Conservation (phyloP, 1,140 invertebrate species). For the Thaumetopoea pityocampa region DNA sequence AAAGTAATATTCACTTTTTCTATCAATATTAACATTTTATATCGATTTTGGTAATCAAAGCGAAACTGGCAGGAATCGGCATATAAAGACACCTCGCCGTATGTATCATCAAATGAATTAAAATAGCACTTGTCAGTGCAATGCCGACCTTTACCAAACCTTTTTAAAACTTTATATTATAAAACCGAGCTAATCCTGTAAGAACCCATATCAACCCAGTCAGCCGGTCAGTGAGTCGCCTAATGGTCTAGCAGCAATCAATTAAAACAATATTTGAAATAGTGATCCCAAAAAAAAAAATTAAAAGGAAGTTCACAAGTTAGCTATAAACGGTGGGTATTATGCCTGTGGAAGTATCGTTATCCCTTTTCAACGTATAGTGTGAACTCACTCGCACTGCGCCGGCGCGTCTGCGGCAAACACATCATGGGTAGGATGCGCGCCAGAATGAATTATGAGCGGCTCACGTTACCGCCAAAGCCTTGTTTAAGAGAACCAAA, state of each 20-base stretch:
- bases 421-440: conserved; percentile 51
- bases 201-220: conserved; percentile 31
- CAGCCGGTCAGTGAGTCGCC: conserved; percentile 43
- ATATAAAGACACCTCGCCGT: conserved; percentile 36
- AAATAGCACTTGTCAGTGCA: conserved; percentile 32
- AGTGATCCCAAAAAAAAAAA: conserved; percentile 62
- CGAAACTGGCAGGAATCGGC: conserved; percentile 15
- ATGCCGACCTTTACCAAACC: conserved; percentile 25
- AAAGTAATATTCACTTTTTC: conserved; percentile 1
- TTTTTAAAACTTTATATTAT: conserved; percentile 33
- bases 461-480: conserved; percentile 58
- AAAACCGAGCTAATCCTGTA: conserved; percentile 40
- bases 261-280: conserved; percentile 73
- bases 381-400: conserved; percentile 27
- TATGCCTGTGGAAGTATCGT: conserved; percentile 33
- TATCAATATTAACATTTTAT: conserved; percentile 1
- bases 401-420: conserved; percentile 57
- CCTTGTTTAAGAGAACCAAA: conserved; percentile 61
- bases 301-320: conserved; percentile 58
- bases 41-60: conserved; percentile 1
- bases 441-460: conserved; percentile 55
- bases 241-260: conserved; percentile 65
- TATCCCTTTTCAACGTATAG: conserved; percentile 33
- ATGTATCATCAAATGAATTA: no score
- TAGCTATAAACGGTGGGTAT: conserved; percentile 61